A percentile compares a stretch with the other conserved stretches of the same genome.
Conservation (phyloP, 2,113 vertebrate species). For the Pyrgilauda ruficollis region DNA sequence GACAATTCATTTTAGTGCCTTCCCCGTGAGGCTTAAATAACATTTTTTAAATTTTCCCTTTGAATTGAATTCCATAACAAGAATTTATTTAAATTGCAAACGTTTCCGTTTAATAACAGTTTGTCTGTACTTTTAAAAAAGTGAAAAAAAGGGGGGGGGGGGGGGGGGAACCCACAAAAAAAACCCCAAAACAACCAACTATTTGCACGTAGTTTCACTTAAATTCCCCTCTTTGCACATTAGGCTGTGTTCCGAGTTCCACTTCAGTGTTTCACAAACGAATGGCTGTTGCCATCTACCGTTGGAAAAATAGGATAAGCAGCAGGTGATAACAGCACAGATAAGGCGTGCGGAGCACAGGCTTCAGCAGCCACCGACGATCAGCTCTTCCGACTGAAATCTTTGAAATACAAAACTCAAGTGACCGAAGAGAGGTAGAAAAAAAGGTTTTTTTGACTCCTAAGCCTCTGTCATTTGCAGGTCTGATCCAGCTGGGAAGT, state of each 20-base stretch:
- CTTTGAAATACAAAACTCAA: not conserved
- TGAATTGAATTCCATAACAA: not conserved
- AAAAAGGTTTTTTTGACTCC: not conserved
- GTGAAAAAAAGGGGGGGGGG: too few relatives aligned
- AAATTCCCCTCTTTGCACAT: not conserved
- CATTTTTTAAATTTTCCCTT: not conserved
- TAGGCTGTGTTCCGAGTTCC: not conserved
- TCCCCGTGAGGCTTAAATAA: not conserved
- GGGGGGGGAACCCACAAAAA: too few relatives aligned
- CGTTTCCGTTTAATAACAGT: not conserved
- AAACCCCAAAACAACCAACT: not conserved
- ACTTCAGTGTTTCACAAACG: constrained; percentile 27
- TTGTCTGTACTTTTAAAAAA: not conserved
- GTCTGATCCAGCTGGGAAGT: not conserved
- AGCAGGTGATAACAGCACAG: not conserved
- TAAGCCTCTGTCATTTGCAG: not conserved
- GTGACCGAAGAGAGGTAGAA: not conserved
- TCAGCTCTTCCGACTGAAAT: not conserved
- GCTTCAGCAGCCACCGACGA: not conserved
- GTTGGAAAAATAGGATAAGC: constrained; percentile 41
- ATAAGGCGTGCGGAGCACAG: not conserved
- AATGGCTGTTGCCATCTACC: constrained; percentile 74
- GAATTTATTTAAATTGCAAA: not conserved
- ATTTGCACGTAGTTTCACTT: not conserved
- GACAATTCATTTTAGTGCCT: not conserved